Evolutionary conservation across 2,888 invertebrate species (phyloP), one percentile per base, ranked within the genome.

Genomic region (Sepiola atlantica): DNA sequence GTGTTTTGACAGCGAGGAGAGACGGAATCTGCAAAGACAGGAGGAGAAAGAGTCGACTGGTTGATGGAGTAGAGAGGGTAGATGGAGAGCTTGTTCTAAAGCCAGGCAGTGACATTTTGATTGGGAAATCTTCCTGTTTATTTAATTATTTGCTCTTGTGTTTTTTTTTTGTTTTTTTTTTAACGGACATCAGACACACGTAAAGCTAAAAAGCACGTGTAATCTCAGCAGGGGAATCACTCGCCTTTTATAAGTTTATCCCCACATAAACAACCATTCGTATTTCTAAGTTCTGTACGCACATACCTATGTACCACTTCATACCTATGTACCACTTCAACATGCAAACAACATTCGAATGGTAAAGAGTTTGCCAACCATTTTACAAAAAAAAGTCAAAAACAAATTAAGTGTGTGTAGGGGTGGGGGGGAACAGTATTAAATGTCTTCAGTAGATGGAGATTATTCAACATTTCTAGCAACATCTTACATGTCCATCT

Each of bases 221-320:
- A 77, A 77, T 77, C 77, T n/a, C n/a, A 77, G 77, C n/a, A n/a
- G 77, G n/a, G 45, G n/a, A 77, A n/a, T n/a, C n/a, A 77, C n/a
- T n/a, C 12, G 16, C 4, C 14, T 77, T 77, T 77, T 32, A 32
- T 77, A 77, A 77, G n/a, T 14, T 32, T 77, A 14, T 32, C 77
- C 12, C 14, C 0, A 32, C 32, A 77, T 77, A 61, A 61, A 61
- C 28, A 77, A 77, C 77, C n/a, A 77, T n/a, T 16, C n/a, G n/a
- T 16, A 4, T 32, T 16, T 32, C n/a, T n/a, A 77, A 77, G n/a
- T 4, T 0, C n/a, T 16, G 12, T 32, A 77, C n/a, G n/a, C n/a
- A n/a, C 77, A 77, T 14, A 45, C 4, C n/a, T 32, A 77, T n/a
- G 4, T n/a, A 77, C n/a, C 18, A n/a, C 1, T 77, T 77, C 12